phyloP scores from a whole-genome alignment of 1,140 invertebrate species.

The Lepidurus arcticus region DNA sequence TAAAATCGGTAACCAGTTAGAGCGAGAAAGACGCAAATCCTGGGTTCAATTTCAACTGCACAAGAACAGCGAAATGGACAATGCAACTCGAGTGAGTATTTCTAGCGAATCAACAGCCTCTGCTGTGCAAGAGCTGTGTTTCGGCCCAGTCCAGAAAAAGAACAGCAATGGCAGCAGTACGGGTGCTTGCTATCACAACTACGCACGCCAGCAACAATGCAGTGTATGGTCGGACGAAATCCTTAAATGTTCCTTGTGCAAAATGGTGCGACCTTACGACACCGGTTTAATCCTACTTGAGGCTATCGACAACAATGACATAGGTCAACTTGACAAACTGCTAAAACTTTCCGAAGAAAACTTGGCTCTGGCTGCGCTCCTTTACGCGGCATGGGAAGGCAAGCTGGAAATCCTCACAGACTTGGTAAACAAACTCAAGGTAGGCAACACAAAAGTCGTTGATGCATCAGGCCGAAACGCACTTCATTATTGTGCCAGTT shows the following conservation, averaged over 20 bases:
- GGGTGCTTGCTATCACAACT: slow-evolving; percentile 1
- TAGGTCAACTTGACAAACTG: background rate
- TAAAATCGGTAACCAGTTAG: background rate
- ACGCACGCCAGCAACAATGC: background rate
- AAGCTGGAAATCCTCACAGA: background rate
- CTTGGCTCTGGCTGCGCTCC: background rate
- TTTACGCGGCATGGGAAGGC: slow-evolving; percentile 6
- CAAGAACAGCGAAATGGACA: background rate
- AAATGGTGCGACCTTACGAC: background rate
- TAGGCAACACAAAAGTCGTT: background rate
- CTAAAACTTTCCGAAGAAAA: background rate
- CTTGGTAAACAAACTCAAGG: background rate
- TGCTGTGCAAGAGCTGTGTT: background rate
- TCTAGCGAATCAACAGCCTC: slow-evolving; percentile 31
- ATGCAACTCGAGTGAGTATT: slow-evolving; percentile 22
- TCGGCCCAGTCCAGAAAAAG: background rate
- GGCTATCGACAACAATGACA: background rate
- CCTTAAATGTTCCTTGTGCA: slow-evolving; percentile 18
- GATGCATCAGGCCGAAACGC: slow-evolving; percentile 24
- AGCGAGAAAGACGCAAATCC: slow-evolving; percentile 7
- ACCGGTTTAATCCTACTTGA: background rate
- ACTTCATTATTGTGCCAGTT: slow-evolving; percentile 40
- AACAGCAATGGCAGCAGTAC: background rate
- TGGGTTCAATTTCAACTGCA: background rate
- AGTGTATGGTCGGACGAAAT: slow-evolving; percentile 27